Conservation (phyloP, 2,113 vertebrate species). For the Perca flavescens region DNA sequence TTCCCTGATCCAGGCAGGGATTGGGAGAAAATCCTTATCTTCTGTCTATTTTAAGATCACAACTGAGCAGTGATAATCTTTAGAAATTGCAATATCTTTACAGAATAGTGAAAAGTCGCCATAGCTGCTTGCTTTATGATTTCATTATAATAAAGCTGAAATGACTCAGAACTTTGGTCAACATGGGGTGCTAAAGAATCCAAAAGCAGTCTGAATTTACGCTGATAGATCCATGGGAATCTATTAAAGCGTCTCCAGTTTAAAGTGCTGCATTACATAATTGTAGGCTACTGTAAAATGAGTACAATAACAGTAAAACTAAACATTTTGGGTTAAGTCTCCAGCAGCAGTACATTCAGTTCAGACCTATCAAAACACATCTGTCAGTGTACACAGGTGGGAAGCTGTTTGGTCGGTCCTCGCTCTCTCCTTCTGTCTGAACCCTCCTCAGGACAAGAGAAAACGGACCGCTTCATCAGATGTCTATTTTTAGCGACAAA, state of each 20-base stretch:
- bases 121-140: background rate
- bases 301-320: background rate
- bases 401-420: slow-evolving; percentile 1
- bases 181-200: slow-evolving; percentile 10
- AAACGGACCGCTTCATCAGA: slow-evolving; percentile 17
- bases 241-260: background rate
- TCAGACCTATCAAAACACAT: background rate
- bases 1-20: background rate
- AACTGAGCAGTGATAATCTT: background rate
- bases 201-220: slow-evolving; percentile 8
- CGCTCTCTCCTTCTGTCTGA: slow-evolving; percentile 7
- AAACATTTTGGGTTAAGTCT: background rate
- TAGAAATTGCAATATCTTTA: background rate
- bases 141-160: background rate
- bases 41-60: slow-evolving; percentile 5
- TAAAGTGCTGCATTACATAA: background rate
- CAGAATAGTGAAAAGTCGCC: background rate
- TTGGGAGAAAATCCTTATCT: background rate
- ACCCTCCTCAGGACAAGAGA: background rate
- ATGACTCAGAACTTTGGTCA: slow-evolving; percentile 24
- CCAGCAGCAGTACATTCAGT: background rate
- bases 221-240: background rate
- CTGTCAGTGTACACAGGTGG: slow-evolving; percentile 16
- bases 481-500: slow-evolving; percentile 38
- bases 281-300: background rate